Base-by-base conservation (phyloP, 2,113 vertebrate genomes). In the Dipodomys spectabilis region DNA sequence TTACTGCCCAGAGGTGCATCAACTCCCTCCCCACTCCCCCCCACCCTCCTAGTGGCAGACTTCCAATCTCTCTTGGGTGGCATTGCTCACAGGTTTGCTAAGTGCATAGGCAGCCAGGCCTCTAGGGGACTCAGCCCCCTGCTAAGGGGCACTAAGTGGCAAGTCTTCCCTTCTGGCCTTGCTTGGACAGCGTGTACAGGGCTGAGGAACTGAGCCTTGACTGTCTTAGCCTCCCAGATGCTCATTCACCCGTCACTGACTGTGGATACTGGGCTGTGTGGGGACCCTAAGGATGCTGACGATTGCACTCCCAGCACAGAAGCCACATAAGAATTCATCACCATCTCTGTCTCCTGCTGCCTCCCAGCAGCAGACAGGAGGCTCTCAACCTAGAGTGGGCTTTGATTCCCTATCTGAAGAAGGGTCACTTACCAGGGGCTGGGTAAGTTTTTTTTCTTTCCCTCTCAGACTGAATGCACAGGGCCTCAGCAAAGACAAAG, bases 401-500 rank as follows among this genome's bases (percentile, higher is more conserved):
- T 95, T 68, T 78, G 82, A 88, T n/a, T 82, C 74, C 35, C 22
- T 44, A 57, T 88, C 45, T 88, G 86, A 81, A 64, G 90, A 85
- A 69, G 80, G 87, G 94, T 91, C 89, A 95, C 44, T 8, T 19
- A 32, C 64, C 32, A 18, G 64, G 72, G 81, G 30, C 81, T 82
- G 64, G 62, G 28, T 73, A 30, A 80, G 83, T 71, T 77, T 85
- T 67, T 82, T 57, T 16, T 65, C 77, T 44, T 45, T 23, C n/a
- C 68, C 53, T 69, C 71, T 7, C 2, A 53, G 35, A 78, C 77
- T 72, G 74, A 92, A 90, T 20, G 72, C 64, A 73, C 30, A 83
- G 75, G 82, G 82, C 77, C 84, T 93, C 44, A 10, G 92, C 64
- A 91, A 85, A 93, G 83, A 92, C 86, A 96, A 86, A 86, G 96